Evolutionary conservation across 2,888 invertebrate species (phyloP).

Genomic region (Caenorhabditis sp.): DNA sequence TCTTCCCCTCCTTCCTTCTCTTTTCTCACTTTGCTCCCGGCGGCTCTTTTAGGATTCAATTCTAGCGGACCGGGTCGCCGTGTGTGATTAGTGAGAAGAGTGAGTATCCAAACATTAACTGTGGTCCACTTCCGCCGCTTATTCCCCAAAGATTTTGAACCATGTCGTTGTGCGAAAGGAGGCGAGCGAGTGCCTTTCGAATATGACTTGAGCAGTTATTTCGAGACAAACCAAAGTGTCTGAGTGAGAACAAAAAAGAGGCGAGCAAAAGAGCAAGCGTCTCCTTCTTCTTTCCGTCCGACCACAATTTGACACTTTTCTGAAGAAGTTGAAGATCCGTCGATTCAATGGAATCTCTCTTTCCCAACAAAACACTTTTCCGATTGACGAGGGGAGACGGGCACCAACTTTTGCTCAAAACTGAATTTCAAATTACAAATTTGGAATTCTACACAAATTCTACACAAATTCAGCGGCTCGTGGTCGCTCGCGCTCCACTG

Average conservation of each 20-base stretch:
- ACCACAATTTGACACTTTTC: slow-evolving; percentile 48
- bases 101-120: slow-evolving; percentile 10
- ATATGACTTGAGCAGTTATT: slow-evolving; percentile 44
- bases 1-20: not conserved
- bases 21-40: not conserved
- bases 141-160: slow-evolving; percentile 47
- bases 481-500: slow-evolving; percentile 19
- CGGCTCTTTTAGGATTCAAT: no score
- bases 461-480: no score
- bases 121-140: slow-evolving; percentile 15
- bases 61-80: slow-evolving; percentile 16
- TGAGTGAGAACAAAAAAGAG: slow-evolving; percentile 3
- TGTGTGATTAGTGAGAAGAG: slow-evolving; percentile 39
- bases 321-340: not conserved
- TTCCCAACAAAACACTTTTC: slow-evolving; percentile 4
- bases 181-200: not conserved
- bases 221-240: slow-evolving; percentile 25
- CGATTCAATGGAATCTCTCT: slow-evolving; percentile 4
- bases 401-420: not conserved
- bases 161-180: slow-evolving; percentile 20
- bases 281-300: no score
- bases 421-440: not conserved
- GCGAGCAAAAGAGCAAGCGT: slow-evolving; percentile 6
- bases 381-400: slow-evolving; percentile 21
- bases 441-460: not conserved